These are phyloP conservation scores for Diplosoma virens DNA, from an alignment of 23 tunicate genomes.

Conservation along the genomic window DNA sequence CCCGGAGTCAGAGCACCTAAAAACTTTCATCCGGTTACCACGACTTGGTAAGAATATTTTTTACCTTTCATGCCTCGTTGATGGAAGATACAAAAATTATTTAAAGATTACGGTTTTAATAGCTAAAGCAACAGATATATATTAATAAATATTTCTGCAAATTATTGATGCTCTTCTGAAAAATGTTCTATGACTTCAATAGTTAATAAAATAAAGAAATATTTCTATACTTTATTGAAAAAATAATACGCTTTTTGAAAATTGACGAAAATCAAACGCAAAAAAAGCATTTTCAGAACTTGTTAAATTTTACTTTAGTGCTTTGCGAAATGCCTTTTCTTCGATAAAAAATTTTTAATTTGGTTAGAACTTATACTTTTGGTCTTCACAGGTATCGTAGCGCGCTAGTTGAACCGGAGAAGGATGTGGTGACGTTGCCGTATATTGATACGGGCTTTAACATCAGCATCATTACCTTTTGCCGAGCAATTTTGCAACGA, in stretches of 20 bases:
- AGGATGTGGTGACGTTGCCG: not conserved
- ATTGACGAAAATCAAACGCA: no score
- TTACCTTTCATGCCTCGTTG: no score
- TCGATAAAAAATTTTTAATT: not conserved
- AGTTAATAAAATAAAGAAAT: no score
- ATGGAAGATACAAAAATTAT: not conserved
- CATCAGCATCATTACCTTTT: not conserved
- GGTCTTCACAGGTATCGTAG: not conserved
- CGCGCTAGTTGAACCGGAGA: not conserved
- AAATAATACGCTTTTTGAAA: no score
- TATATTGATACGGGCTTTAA: not conserved
- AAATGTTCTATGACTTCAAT: no score
- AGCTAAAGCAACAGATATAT: not conserved
- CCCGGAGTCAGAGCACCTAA: conserved; percentile 54
- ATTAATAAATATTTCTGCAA: no score
- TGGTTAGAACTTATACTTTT: not conserved
- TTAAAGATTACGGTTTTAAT: not conserved
- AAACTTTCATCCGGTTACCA: conserved; percentile 43
- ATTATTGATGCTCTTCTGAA: no score
- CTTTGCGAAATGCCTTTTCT: no score
- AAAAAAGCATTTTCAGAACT: no score
- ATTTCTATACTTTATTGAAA: no score
- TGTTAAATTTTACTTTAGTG: no score
- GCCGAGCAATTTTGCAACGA: not conserved
- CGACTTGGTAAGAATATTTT: conserved; percentile 63